Evolutionary conservation across 2,888 invertebrate genomes (phyloP), one percentile per base, ranked within the genome.

Genomic region (Ecdyonurus torrentis): DNA sequence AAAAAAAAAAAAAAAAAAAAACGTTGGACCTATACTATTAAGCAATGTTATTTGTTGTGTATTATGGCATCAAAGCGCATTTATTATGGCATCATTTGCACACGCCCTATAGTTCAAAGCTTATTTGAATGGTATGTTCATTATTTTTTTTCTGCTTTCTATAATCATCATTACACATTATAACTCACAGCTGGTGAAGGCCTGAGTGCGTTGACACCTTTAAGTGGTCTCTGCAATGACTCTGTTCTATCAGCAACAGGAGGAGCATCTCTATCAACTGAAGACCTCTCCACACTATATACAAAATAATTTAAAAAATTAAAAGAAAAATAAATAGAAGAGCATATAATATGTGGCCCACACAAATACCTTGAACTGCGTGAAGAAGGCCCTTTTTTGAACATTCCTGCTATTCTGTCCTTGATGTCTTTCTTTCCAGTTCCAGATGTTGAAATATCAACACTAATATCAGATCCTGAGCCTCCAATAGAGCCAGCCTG

Each of bases 321-420:
- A n/a, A n/a, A n/a, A n/a, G n/a, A n/a, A n/a, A n/a, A n/a, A n/a
- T n/a, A n/a, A n/a, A n/a, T n/a, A n/a, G n/a, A n/a, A n/a, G n/a
- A n/a, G n/a, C n/a, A n/a, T n/a, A n/a, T n/a, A n/a, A n/a, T n/a
- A n/a, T n/a, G n/a, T n/a, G n/a, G n/a, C n/a, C n/a, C n/a, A n/a
- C n/a, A n/a, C n/a, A n/a, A 18, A 64, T 66, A 84, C 85, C 88
- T 88, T 70, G 82, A 85, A 64, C 83, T 83, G 63, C 87, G 80
- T 7, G 87, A 80, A 25, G 77, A 80, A 25, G 77, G 76, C 69
- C 81, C 78, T 69, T 88, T 82, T 72, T 84, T 87, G 71, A 92
- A 92, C 80, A 92, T 90, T 66, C 86, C 90, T 0, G 89, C 86
- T 58, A 92, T 76, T 65, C 89, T 82, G 63, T 87, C 89, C 70